These are phyloP conservation scores for Corvus cornix DNA, from an alignment of 2,113 vertebrate genomes.

Conservation along the genomic window DNA sequence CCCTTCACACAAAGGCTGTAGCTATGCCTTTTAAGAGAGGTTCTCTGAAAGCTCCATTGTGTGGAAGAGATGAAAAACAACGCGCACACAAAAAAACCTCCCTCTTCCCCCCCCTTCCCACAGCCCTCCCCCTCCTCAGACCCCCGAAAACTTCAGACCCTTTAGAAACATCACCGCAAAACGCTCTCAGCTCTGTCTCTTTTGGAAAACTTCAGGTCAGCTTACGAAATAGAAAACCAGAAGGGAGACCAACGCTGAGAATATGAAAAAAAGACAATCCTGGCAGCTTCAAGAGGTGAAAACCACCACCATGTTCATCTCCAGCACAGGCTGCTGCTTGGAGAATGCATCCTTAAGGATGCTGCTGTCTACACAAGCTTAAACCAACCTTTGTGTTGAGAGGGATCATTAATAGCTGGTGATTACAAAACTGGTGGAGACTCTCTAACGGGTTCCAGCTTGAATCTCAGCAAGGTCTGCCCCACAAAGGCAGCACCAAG, in stretches of 20 bases:
- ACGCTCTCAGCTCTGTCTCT: constrained; percentile 49
- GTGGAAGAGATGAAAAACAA: constrained; percentile 50
- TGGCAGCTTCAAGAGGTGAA: not conserved
- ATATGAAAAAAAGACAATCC: not conserved
- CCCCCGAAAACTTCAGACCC: constrained; percentile 55
- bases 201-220: constrained; percentile 49
- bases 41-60: constrained; percentile 85
- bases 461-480: constrained; percentile 34
- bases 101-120: not conserved
- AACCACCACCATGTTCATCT: not conserved
- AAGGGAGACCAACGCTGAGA: not conserved
- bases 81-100: not conserved
- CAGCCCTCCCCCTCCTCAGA: no score
- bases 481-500: constrained; percentile 32
- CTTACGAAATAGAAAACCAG: constrained; percentile 22
- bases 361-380: constrained; percentile 6
- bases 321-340: not conserved
- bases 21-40: constrained; percentile 88
- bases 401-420: not conserved
- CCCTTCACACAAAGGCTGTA: constrained; percentile 90
- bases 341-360: constrained; percentile 34
- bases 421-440: constrained; percentile 10
- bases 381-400: not conserved
- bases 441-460: constrained; percentile 62
- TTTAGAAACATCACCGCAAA: constrained; percentile 67